Conservation (phyloP, 2,797 vertebrate genomes). For the Taenioides sp. region DNA sequence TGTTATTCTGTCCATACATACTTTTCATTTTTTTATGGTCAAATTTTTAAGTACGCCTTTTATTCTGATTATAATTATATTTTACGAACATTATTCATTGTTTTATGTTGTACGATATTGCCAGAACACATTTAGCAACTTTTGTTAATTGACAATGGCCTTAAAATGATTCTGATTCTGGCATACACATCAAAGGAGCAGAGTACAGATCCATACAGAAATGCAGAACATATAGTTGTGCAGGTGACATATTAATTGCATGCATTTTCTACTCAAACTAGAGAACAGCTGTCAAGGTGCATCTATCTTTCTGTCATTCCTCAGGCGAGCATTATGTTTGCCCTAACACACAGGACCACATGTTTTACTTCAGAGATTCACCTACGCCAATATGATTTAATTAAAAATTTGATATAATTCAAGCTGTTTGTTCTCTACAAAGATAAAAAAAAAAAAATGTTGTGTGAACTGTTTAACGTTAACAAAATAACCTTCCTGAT, state of each 20-base stretch:
- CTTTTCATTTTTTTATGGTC: too few relatives aligned
- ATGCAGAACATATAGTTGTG: neutral
- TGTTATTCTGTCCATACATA: too few relatives aligned
- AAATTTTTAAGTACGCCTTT: too few relatives aligned
- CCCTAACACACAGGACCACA: neutral
- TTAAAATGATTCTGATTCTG: too few relatives aligned
- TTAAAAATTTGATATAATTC: neutral
- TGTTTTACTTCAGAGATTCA: neutral
- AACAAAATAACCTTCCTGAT: neutral
- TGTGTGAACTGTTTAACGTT: neutral
- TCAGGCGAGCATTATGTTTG: neutral
- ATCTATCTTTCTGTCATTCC: constrained; percentile 21
- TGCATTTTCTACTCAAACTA: constrained; percentile 9
- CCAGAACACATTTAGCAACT: too few relatives aligned
- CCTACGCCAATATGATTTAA: neutral
- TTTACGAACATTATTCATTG: too few relatives aligned
- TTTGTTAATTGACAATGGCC: too few relatives aligned
- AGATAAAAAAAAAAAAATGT: neutral
- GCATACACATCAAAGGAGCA: neutral
- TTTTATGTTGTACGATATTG: too few relatives aligned
- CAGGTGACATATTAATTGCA: constrained; percentile 6
- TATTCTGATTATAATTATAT: too few relatives aligned
- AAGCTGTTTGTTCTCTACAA: neutral
- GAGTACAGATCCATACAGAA: neutral
- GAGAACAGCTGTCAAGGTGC: constrained; percentile 19